Evolutionary conservation across 2,888 invertebrate species (phyloP).

Genomic region (Drosophila affinis): DNA sequence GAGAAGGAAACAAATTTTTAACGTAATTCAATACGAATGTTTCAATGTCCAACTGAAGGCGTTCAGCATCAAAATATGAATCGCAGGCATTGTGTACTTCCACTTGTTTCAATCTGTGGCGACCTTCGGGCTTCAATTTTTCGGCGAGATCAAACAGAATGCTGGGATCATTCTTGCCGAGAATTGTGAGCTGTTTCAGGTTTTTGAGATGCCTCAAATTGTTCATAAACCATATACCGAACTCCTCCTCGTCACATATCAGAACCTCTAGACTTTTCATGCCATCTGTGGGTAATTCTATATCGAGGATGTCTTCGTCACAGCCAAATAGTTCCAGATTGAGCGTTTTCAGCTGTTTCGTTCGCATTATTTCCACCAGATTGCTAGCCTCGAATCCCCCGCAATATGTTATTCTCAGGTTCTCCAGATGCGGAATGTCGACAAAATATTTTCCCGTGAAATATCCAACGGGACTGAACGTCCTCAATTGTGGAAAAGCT

Average conservation of each 20-base stretch:
- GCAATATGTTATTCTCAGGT: constrained; percentile 57
- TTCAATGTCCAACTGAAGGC: neutral
- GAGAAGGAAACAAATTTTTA: neutral
- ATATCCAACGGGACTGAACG: constrained; percentile 60
- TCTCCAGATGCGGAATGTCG: constrained; percentile 42
- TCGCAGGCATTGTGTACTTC: neutral
- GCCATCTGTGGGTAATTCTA: constrained; percentile 34
- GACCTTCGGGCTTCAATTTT: neutral
- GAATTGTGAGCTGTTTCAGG: constrained; percentile 47
- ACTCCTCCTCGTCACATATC: constrained; percentile 46
- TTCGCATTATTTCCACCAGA: constrained; percentile 39
- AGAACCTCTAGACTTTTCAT: constrained; percentile 47
- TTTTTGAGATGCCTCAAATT: constrained; percentile 32
- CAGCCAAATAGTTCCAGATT: constrained; percentile 45
- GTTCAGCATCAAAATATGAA: neutral
- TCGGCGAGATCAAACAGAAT: neutral
- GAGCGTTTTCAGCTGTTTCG: constrained; percentile 45
- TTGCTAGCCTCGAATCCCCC: constrained; percentile 26
- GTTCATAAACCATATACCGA: constrained; percentile 43
- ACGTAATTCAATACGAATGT: neutral
- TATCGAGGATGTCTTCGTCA: neutral
- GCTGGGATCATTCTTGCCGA: neutral
- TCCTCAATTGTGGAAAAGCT: constrained; percentile 56
- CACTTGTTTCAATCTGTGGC: neutral
- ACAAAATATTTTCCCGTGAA: constrained; percentile 51